Percentiles rank a stretch among this genome's conserved stretches.
Conservation (phyloP, 1,140 invertebrate species). For the Neodiprion pinetum region DNA sequence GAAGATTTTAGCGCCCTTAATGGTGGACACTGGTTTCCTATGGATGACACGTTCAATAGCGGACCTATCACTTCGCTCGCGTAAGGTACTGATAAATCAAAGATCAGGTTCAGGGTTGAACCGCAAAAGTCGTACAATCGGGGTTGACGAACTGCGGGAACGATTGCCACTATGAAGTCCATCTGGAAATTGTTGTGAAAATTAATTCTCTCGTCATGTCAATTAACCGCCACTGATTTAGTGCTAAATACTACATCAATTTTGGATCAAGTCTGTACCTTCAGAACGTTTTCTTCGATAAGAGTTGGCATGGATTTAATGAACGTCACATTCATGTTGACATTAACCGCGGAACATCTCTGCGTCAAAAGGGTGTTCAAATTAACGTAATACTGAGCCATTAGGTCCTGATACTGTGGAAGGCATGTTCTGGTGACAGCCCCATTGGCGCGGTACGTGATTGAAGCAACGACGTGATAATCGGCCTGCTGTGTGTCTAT, state of each 20-base stretch:
- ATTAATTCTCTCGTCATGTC: neutral
- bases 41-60: conserved; percentile 85
- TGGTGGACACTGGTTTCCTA: conserved; percentile 91
- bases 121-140: conserved; percentile 94
- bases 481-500: conserved; percentile 89
- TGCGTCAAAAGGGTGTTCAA: conserved; percentile 86
- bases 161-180: conserved; percentile 87
- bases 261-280: conserved; percentile 48
- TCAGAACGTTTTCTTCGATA: conserved; percentile 85
- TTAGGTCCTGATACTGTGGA: conserved; percentile 83
- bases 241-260: neutral
- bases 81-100: conserved; percentile 91
- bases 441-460: conserved; percentile 89
- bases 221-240: neutral
- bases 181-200: conserved; percentile 61
- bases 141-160: conserved; percentile 85
- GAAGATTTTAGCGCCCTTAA: conserved; percentile 85
- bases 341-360: conserved; percentile 92
- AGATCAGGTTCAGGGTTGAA: conserved; percentile 90
- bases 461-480: conserved; percentile 89
- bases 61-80: conserved; percentile 91
- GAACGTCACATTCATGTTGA: conserved; percentile 94
- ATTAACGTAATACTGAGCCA: conserved; percentile 81
- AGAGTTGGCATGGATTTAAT: conserved; percentile 78
- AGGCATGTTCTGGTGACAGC: conserved; percentile 85